phyloP scores from a whole-genome alignment of 2,113 vertebrate genomes.

The Desmodus rotundus region DNA sequence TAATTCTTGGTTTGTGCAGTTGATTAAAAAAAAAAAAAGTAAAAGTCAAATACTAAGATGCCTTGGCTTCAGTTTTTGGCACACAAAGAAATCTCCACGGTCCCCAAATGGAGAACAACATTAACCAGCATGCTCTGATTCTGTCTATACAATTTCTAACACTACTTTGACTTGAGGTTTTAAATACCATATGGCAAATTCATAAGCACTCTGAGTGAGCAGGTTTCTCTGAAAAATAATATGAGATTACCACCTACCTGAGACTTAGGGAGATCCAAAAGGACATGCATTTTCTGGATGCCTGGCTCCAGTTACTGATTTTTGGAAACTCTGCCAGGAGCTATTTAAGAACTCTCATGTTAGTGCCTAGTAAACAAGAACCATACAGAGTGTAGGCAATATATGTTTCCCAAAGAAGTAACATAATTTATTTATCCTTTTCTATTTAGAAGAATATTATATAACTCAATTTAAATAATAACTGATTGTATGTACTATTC shows the following conservation, averaged over 20 bases:
- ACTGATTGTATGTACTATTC: not conserved
- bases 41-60: constrained; percentile 77
- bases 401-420: not conserved
- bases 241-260: constrained; percentile 68
- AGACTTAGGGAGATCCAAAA: constrained; percentile 60
- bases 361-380: not conserved
- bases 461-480: not conserved
- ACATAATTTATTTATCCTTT: constrained; percentile 2
- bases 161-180: constrained; percentile 70
- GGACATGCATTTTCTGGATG: constrained; percentile 41
- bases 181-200: constrained; percentile 70
- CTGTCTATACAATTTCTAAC: constrained; percentile 69
- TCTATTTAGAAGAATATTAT: not conserved
- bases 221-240: constrained; percentile 63
- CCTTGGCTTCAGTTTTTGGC: constrained; percentile 77
- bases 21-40: constrained; percentile 70
- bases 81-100: constrained; percentile 34
- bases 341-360: constrained; percentile 43
- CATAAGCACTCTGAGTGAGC: constrained; percentile 66
- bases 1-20: constrained; percentile 69
- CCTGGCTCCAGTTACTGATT: constrained; percentile 43
- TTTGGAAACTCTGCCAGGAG: constrained; percentile 47
- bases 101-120: constrained; percentile 74
- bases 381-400: not conserved
- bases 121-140: constrained; percentile 76